phyloP scores from a whole-genome alignment of 2,888 invertebrate species.

The Ephialtes manifestator region DNA sequence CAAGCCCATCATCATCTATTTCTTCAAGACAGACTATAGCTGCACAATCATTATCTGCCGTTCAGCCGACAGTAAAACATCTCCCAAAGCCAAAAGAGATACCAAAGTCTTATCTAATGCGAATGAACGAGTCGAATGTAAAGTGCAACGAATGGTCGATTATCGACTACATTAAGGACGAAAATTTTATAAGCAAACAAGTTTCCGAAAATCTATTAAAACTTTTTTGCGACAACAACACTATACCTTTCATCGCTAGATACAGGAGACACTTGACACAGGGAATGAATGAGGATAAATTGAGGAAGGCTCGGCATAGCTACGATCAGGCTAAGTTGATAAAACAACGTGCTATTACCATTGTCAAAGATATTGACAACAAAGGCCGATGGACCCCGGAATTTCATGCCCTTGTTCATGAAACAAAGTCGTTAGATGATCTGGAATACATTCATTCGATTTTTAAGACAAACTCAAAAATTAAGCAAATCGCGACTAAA shows the following conservation, averaged over 20 bases:
- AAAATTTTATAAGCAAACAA: slow-evolving; percentile 84
- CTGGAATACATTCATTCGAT: slow-evolving; percentile 94
- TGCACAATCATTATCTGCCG: neutral
- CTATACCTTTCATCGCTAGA: slow-evolving; percentile 96
- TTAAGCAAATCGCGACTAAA: slow-evolving; percentile 93
- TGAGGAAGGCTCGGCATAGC: slow-evolving; percentile 91
- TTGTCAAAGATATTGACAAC: slow-evolving; percentile 89
- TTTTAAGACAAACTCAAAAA: slow-evolving; percentile 91
- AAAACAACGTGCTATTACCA: slow-evolving; percentile 90
- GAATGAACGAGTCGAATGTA: neutral
- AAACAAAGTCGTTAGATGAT: slow-evolving; percentile 91
- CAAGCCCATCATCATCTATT: too few species aligned
- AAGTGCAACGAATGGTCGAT: slow-evolving; percentile 75
- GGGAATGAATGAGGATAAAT: slow-evolving; percentile 91
- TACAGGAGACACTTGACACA: slow-evolving; percentile 93
- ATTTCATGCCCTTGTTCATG: slow-evolving; percentile 89
- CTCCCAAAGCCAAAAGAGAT: neutral
- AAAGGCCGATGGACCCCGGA: slow-evolving; percentile 89
- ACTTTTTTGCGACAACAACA: slow-evolving; percentile 93
- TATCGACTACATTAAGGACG: slow-evolving; percentile 81
- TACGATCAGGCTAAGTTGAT: slow-evolving; percentile 91
- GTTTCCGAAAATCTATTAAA: slow-evolving; percentile 88
- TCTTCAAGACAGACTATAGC: neutral
- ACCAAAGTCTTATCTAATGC: neutral
- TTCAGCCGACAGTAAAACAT: neutral